These are phyloP conservation scores for Grantiella picta DNA, from an alignment of 2,113 vertebrate genomes.

Conservation along the genomic window DNA sequence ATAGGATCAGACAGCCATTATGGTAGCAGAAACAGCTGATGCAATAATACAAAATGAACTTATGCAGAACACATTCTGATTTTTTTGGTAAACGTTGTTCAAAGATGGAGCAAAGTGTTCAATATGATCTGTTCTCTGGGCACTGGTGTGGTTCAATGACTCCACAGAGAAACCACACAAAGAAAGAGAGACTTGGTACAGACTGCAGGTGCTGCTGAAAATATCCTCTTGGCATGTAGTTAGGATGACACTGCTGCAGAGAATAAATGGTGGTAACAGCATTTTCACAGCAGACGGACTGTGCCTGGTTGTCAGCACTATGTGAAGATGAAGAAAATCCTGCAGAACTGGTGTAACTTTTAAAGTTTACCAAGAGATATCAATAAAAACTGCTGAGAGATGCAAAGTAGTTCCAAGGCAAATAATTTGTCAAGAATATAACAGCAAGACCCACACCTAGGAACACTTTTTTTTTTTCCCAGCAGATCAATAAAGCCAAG, in stretches of 20 bases:
- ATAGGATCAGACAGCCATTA: background rate
- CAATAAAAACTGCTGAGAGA: background rate
- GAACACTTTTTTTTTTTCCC: background rate
- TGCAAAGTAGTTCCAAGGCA: background rate
- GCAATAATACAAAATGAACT: background rate
- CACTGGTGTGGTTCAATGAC: rapidly evolving
- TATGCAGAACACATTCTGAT: background rate
- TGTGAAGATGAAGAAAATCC: background rate
- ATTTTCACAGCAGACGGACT: background rate
- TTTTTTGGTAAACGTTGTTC: background rate
- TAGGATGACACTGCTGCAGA: background rate
- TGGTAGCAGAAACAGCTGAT: background rate
- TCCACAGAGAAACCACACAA: background rate
- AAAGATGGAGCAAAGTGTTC: background rate
- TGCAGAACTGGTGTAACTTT: background rate
- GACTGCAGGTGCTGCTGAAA: background rate
- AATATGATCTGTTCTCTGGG: background rate
- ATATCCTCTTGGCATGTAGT: background rate
- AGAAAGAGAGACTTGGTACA: background rate
- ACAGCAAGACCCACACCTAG: background rate
- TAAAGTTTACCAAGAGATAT: background rate
- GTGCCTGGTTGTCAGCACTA: background rate
- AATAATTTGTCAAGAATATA: background rate
- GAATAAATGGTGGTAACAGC: background rate
- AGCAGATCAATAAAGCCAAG: background rate